Conservation (phyloP, 2,888 invertebrate species). For the Volucella bombylans region DNA sequence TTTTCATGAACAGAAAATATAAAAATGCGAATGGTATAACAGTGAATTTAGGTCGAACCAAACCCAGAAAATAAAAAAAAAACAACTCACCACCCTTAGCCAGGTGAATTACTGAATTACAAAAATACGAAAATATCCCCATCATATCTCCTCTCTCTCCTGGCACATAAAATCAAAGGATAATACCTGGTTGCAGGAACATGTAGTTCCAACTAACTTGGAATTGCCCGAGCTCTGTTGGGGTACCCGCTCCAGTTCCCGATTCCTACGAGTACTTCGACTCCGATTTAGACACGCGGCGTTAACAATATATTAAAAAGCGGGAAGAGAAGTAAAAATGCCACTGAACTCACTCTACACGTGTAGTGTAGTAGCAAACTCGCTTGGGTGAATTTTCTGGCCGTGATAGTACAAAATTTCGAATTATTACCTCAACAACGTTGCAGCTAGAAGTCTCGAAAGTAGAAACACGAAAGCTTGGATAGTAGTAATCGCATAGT, state of each 20-base stretch:
- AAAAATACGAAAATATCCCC: constrained; percentile 56
- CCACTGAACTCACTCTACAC: too few relatives aligned
- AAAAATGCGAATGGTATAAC: constrained; percentile 59
- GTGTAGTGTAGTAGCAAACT: constrained; percentile 9
- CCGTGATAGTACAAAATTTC: constrained; percentile 27
- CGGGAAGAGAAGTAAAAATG: not conserved
- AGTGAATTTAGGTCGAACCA: constrained; percentile 66
- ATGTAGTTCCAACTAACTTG: too few relatives aligned
- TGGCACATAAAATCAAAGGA: constrained; percentile 53
- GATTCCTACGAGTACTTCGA: too few relatives aligned
- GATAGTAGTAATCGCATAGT: constrained; percentile 53
- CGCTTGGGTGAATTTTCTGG: constrained; percentile 43
- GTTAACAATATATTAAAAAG: not conserved
- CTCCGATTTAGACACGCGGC: too few relatives aligned
- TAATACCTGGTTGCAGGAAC: constrained; percentile 26
- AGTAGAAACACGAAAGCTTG: constrained; percentile 27
- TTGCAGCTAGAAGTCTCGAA: constrained; percentile 12
- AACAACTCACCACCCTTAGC: constrained; percentile 20
- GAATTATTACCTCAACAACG: constrained; percentile 47
- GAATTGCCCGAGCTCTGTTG: too few relatives aligned
- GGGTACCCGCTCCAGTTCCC: too few relatives aligned
- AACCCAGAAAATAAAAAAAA: constrained; percentile 41
- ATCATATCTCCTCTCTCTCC: not conserved
- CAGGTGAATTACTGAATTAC: constrained; percentile 67
- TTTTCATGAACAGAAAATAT: constrained; percentile 40